These are phyloP conservation scores for Drosophila dunni DNA, from an alignment of 1,140 invertebrate species.

Conservation along the genomic window DNA sequence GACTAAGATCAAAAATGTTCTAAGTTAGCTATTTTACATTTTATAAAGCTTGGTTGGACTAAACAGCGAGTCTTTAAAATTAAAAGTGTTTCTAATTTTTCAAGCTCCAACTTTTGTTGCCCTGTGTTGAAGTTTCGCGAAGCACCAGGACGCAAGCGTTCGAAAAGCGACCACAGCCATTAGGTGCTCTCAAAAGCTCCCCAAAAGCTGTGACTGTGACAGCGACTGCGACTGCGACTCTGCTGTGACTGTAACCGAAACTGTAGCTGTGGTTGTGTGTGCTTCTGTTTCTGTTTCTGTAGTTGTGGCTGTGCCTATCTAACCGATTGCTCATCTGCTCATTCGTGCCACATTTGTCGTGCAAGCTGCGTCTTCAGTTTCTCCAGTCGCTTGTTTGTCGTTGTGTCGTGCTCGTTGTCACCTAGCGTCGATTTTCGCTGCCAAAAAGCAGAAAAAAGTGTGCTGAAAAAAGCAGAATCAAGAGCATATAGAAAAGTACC, in stretches of 20 bases:
- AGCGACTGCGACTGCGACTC: background rate
- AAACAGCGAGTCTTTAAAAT: no score
- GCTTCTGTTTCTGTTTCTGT: conserved; percentile 7
- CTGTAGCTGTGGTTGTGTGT: background rate
- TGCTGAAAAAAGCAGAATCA: conserved; percentile 35
- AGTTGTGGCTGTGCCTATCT: conserved; percentile 4
- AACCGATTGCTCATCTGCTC: conserved; percentile 32
- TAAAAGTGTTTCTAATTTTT: no score
- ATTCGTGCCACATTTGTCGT: conserved; percentile 66
- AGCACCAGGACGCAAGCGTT: conserved; percentile 2
- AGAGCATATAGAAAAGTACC: conserved; percentile 7
- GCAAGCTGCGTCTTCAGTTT: conserved; percentile 60
- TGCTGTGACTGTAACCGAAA: background rate
- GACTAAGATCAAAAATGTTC: no score
- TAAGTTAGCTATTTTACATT: no score
- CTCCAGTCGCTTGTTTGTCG: conserved; percentile 74
- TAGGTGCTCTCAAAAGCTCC: background rate
- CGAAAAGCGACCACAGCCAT: background rate
- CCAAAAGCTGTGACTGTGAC: background rate
- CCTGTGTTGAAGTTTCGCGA: background rate
- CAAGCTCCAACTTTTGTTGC: background rate
- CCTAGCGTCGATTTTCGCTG: conserved; percentile 39
- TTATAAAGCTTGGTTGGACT: no score
- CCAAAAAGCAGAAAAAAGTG: conserved; percentile 16
- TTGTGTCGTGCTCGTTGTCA: conserved; percentile 56